These are phyloP conservation scores for Diceros bicornis DNA, from an alignment of 2,797 vertebrate species.

Conservation along the genomic window DNA sequence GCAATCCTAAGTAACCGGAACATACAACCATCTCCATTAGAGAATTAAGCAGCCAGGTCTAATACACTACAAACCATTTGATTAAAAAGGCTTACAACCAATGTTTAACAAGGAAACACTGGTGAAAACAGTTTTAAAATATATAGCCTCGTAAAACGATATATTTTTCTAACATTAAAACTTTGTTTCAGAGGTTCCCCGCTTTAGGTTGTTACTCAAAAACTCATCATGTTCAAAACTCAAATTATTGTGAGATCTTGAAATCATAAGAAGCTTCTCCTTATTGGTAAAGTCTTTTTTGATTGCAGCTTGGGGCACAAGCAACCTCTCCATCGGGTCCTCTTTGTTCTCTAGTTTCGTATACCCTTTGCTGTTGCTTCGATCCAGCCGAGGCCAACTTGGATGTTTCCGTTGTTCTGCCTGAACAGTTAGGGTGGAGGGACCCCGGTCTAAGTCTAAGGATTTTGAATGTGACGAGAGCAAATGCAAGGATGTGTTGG, in stretches of 20 bases:
- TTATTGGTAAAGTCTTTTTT: constrained; percentile 97
- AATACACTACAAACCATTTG: constrained; percentile 79
- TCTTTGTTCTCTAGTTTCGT: constrained; percentile 97
- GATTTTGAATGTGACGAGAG: constrained; percentile 98
- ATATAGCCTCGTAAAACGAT: constrained; percentile 80
- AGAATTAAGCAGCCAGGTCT: constrained; percentile 81
- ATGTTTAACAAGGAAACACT: constrained; percentile 83
- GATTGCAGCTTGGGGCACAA: constrained; percentile 89
- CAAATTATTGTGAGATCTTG: constrained; percentile 98
- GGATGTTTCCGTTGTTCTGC: constrained; percentile 97
- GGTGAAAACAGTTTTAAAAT: constrained; percentile 86
- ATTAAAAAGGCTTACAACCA: constrained; percentile 83
- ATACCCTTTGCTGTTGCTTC: constrained; percentile 98
- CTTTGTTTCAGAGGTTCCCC: constrained; percentile 97
- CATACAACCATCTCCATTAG: constrained; percentile 77
- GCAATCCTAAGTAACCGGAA: constrained; percentile 76
- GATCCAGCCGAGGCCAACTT: constrained; percentile 98
- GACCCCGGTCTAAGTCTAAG: constrained; percentile 95
- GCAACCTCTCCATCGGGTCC: constrained; percentile 94
- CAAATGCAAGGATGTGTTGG: constrained; percentile 96
- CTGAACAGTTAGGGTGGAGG: constrained; percentile 94
- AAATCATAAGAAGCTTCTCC: constrained; percentile 99
- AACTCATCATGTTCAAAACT: constrained; percentile 98
- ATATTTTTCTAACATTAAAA: constrained; percentile 91
- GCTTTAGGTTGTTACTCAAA: constrained; percentile 95